Evolutionary conservation across 2,797 vertebrate species (phyloP).

Genomic region (Phrynocephalus vlangalii): DNA sequence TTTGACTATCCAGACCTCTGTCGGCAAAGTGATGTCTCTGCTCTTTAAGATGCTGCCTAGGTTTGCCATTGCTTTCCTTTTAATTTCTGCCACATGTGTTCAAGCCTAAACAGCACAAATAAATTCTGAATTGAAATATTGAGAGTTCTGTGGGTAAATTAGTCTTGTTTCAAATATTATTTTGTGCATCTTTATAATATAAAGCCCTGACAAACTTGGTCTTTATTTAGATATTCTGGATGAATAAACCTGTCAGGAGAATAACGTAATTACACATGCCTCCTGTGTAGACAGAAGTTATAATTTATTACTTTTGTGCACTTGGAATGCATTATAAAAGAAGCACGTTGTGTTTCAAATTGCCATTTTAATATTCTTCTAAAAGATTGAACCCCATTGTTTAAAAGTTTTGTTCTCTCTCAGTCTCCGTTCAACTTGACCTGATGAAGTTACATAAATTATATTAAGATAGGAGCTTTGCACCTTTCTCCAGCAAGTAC

Average conservation of each 20-base stretch:
- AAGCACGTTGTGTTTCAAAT: conserved; percentile 46
- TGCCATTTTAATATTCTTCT: conserved; percentile 62
- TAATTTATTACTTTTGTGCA: conserved; percentile 54
- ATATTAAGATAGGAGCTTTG: neutral
- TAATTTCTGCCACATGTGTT: too few species aligned
- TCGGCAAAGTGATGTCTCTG: too few species aligned
- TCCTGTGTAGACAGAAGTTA: conserved; percentile 45
- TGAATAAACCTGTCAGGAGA: conserved; percentile 62
- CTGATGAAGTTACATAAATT: conserved; percentile 22
- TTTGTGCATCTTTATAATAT: conserved; percentile 37
- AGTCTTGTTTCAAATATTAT: conserved; percentile 8
- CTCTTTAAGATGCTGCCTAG: too few species aligned
- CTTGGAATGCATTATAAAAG: conserved; percentile 54
- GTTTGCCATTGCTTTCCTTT: too few species aligned
- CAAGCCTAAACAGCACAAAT: neutral
- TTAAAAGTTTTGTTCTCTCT: conserved; percentile 56
- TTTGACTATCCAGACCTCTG: too few species aligned
- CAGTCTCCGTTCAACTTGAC: conserved; percentile 26
- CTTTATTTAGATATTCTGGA: conserved; percentile 53
- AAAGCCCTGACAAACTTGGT: conserved; percentile 28
- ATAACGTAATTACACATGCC: conserved; percentile 60
- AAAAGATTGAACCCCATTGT: conserved; percentile 45
- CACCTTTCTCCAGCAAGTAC: neutral
- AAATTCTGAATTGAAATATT: conserved; percentile 3
- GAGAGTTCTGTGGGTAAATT: neutral